Conservation (phyloP, 1,140 invertebrate species). For the Anastrepha ludens region DNA sequence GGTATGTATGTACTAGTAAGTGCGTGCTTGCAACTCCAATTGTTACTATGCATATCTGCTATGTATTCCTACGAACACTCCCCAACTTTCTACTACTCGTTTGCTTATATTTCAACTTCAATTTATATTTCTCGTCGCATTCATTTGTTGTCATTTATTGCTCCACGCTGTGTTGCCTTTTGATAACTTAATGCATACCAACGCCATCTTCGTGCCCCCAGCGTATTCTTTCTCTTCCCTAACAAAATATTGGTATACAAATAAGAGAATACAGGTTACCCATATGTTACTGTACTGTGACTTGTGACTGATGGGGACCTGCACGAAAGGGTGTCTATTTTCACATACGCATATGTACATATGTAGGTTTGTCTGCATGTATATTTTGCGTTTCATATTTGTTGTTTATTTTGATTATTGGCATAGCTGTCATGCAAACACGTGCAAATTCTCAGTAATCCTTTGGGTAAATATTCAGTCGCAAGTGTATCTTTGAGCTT, state of each 20-base stretch:
- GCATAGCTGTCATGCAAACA: conserved; percentile 35
- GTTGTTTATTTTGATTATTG: conserved; percentile 30
- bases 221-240: background rate
- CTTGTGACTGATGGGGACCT: background rate
- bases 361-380: background rate
- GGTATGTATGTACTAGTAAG: background rate
- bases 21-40: background rate
- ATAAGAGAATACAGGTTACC: conserved; percentile 37
- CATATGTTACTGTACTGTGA: background rate
- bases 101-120: conserved; percentile 32
- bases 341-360: background rate
- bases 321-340: conserved; percentile 48
- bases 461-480: conserved; percentile 25
- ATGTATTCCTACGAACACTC: background rate
- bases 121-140: conserved; percentile 42
- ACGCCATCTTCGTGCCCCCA: conserved; percentile 21
- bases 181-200: conserved; percentile 46
- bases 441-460: conserved; percentile 34
- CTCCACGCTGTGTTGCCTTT: conserved; percentile 44
- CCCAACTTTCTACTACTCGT: background rate
- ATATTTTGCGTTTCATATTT: background rate
- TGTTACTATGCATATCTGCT: background rate
- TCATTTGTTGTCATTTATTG: conserved; percentile 37
- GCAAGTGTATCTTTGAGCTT: conserved; percentile 41
- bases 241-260: background rate